phyloP scores from a whole-genome alignment of 2,888 invertebrate genomes.

The Ganaspis brasiliensis region DNA sequence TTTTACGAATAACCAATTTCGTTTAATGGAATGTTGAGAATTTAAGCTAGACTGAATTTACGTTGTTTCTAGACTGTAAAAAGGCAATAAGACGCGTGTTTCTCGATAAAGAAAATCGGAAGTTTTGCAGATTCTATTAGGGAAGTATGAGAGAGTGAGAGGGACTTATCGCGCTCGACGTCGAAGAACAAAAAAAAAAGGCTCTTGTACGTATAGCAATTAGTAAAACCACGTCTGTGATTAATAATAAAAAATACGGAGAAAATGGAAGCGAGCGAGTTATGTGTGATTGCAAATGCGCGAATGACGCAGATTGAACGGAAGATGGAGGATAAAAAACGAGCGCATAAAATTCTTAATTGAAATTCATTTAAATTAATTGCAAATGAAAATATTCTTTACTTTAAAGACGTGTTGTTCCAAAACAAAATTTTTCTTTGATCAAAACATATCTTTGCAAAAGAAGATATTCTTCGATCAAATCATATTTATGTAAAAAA shows the following conservation, averaged over 20 bases:
- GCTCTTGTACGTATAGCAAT: slow-evolving; percentile 76
- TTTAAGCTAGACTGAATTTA: not conserved
- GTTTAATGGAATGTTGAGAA: no score
- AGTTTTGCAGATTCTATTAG: slow-evolving; percentile 36
- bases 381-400: no score
- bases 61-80: not conserved
- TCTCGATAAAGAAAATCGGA: slow-evolving; percentile 18
- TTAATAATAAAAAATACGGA: slow-evolving; percentile 73
- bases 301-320: slow-evolving; percentile 37
- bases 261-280: slow-evolving; percentile 54
- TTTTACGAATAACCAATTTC: no score
- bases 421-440: no score
- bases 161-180: slow-evolving; percentile 70
- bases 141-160: slow-evolving; percentile 47
- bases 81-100: not conserved
- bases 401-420: no score
- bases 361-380: no score
- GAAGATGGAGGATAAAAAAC: slow-evolving; percentile 32
- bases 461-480: no score
- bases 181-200: slow-evolving; percentile 66
- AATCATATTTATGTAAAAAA: no score
- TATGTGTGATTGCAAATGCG: slow-evolving; percentile 5
- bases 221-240: slow-evolving; percentile 77
- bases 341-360: not conserved
- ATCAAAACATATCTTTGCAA: no score